A percentile compares a stretch with the other conserved stretches of the same genome.
phyloP scores from a whole-genome alignment of 2,888 invertebrate species.

The Pseudococcus viburni region DNA sequence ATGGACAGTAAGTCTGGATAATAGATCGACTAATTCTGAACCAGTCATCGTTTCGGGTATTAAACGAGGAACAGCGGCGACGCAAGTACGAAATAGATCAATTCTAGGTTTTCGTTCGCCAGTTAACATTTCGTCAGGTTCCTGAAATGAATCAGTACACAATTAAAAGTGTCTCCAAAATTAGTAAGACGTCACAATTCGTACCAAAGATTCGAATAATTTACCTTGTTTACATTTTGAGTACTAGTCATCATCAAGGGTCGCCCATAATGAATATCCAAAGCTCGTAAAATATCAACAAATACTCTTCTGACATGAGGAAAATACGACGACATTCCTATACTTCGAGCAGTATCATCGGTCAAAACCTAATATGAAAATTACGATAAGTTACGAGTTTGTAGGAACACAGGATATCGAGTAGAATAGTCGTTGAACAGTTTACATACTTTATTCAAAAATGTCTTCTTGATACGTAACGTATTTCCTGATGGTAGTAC shows the following conservation, averaged over 20 bases:
- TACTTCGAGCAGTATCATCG: conserved; percentile 94
- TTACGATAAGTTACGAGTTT: background rate
- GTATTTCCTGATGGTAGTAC: conserved; percentile 96
- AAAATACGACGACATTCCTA: conserved; percentile 97
- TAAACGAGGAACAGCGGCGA: conserved; percentile 96
- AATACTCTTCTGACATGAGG: conserved; percentile 95
- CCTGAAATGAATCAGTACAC: conserved; percentile 71
- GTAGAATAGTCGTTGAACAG: background rate
- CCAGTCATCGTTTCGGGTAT: conserved; percentile 98
- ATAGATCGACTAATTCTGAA: conserved; percentile 92
- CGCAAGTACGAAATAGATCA: conserved; percentile 97
- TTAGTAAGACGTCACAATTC: background rate
- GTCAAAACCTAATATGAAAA: conserved; percentile 80
- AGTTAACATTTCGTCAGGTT: conserved; percentile 91
- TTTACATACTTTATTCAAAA: conserved; percentile 82
- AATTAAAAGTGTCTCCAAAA: background rate
- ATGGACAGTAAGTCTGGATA: conserved; percentile 95
- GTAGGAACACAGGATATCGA: background rate
- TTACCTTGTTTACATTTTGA: conserved; percentile 90
- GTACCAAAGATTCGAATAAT: conserved; percentile 57
- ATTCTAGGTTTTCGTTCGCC: conserved; percentile 98
- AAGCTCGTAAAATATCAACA: conserved; percentile 92
- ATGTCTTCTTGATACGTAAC: conserved; percentile 93
- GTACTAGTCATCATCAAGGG: conserved; percentile 97
- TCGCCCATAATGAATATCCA: conserved; percentile 97